Evolutionary conservation across 2,113 vertebrate species (phyloP), one percentile per base, ranked within the genome.

Genomic region (Pyxicephalus adspersus): DNA sequence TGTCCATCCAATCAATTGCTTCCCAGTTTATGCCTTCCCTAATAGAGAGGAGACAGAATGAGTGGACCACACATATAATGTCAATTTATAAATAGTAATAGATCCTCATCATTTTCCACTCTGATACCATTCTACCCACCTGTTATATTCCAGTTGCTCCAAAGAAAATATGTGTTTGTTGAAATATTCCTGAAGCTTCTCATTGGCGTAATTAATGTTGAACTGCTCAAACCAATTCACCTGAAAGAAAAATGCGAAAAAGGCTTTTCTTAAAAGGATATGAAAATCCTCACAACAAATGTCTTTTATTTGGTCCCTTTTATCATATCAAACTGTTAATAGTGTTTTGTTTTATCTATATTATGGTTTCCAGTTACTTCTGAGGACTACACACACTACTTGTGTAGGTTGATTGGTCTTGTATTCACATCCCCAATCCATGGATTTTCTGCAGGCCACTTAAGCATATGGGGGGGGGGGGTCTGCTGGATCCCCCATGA

Each of bases 1-100:
- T 97, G 87, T 97, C 96, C 96, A 97, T 96, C 96, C 96, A 97
- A 90, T 96, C 95, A 78, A 97, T 97, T 23, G 95, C 96, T 67
- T 97, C 95, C 96, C 96, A 97, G 86, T 90, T 93, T 83, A 97
- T 95, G 28, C 95, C 96, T 87, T 97, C 96, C 86, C 96, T 97
- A 85, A 51, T 0, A 82, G 60, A 66, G 77, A 17, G 83, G 5
- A 61, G 22, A 26, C 13, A 45, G 11, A 45, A 64, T 17, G 16
- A 17, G 16, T 11, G n/a, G 57, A 60, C 20, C 9, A n/a, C 20
- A 60, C 19, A 19, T 58, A 23, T 5, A 9, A 60, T 45, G 38
- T 45, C 6, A 8, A 6, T 2, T 1, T 13, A n/a, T 3, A 11
- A 4, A 23, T 19, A 6, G 22, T 23, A 60, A 2, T 3, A 20